Percentiles rank a stretch among this genome's conserved stretches.
Conservation (phyloP, 2,797 vertebrate species). For the Hemibagrus guttatus region DNA sequence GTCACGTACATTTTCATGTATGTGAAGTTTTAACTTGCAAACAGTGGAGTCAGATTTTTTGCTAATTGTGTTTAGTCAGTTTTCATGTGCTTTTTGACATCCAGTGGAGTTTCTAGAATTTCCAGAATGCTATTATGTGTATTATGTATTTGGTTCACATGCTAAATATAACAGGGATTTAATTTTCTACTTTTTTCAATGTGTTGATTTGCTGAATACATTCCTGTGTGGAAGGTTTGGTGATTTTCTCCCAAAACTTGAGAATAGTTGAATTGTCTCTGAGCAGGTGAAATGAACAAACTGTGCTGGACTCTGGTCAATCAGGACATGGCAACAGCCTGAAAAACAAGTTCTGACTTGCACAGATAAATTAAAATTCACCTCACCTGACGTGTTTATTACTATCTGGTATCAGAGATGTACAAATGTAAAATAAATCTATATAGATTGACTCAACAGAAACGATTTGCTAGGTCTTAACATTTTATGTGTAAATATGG, state of each 20-base stretch:
- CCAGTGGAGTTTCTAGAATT: neutral
- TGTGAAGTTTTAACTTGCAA: neutral
- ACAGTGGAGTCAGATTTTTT: too few species aligned
- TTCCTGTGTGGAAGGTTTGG: neutral
- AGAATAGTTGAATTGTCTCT: neutral
- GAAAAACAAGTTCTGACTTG: neutral
- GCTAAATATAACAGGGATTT: neutral
- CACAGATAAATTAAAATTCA: neutral
- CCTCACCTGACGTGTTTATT: neutral
- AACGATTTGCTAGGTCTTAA: neutral
- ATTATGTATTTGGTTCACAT: neutral
- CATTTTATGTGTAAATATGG: neutral
- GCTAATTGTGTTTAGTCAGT: neutral
- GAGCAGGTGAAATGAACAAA: neutral
- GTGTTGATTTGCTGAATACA: neutral
- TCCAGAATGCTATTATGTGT: neutral
- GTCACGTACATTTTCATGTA: neutral
- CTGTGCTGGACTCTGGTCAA: neutral
- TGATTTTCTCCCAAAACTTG: neutral
- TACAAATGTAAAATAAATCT: neutral
- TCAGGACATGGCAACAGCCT: neutral
- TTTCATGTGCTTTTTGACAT: neutral
- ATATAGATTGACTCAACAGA: neutral
- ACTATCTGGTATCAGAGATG: too few species aligned
- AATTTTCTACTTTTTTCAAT: neutral